Percentiles rank a stretch among this genome's conserved stretches.
Conservation (phyloP, 2,113 vertebrate species). For the Oncorhynchus gorbuscha region DNA sequence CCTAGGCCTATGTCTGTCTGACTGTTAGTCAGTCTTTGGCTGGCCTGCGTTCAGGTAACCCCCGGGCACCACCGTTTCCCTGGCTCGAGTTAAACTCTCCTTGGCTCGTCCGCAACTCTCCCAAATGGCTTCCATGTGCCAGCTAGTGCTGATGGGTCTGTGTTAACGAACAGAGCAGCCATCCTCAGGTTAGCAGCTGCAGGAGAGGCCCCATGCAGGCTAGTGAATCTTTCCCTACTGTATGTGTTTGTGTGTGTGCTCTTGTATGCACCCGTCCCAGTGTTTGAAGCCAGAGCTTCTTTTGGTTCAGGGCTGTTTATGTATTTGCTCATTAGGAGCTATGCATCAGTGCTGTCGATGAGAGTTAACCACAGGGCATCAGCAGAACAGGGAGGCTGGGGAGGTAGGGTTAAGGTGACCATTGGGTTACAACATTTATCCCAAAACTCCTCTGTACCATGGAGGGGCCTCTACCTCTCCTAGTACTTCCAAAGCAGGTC, state of each 20-base stretch:
- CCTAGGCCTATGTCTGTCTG: slow-evolving; percentile 21
- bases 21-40: neutral
- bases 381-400: slow-evolving; percentile 39
- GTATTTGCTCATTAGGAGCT: slow-evolving; percentile 55
- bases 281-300: slow-evolving; percentile 30
- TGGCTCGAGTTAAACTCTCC: slow-evolving; percentile 13
- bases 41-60: slow-evolving; percentile 46
- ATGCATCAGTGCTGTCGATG: slow-evolving; percentile 49
- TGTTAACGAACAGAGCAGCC: slow-evolving; percentile 26
- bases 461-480: slow-evolving; percentile 7
- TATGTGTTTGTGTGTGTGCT: too few species aligned
- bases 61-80: neutral
- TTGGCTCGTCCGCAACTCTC: slow-evolving; percentile 15
- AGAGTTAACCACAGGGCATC: slow-evolving; percentile 4
- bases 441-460: slow-evolving; percentile 15
- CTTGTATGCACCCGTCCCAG: neutral
- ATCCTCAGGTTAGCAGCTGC: slow-evolving; percentile 25
- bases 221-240: slow-evolving; percentile 22
- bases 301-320: slow-evolving; percentile 49
- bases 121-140: slow-evolving; percentile 64
- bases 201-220: slow-evolving; percentile 14
- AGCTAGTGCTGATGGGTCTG: slow-evolving; percentile 40
- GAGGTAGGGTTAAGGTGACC: slow-evolving; percentile 41
- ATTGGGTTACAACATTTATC: too few species aligned
- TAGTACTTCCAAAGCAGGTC: slow-evolving; percentile 20